These are phyloP conservation scores for Platypus cylindrus DNA, from an alignment of 2,888 invertebrate genomes.

Conservation along the genomic window DNA sequence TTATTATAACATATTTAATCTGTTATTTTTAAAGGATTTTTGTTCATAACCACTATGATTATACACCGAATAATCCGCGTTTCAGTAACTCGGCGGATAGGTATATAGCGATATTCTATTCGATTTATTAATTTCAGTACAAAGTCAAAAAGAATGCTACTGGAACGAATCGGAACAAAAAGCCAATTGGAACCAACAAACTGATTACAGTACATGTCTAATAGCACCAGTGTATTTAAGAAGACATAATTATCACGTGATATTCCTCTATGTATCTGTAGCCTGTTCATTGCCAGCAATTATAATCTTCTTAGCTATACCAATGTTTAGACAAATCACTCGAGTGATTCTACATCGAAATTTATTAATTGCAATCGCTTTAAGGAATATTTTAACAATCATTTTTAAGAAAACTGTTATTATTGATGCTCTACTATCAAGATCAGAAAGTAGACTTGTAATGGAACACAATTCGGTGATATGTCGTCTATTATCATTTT, in stretches of 20 bases:
- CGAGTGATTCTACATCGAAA: constrained; percentile 43
- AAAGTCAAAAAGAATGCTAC: constrained; percentile 44
- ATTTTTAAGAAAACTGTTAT: constrained; percentile 44
- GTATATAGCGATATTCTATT: constrained; percentile 1
- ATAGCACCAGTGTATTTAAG: constrained; percentile 40
- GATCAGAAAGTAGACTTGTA: constrained; percentile 32
- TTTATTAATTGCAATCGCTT: constrained; percentile 43
- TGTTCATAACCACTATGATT: no score
- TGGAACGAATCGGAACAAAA: constrained; percentile 31
- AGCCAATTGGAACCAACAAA: constrained; percentile 41
- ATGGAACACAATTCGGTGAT: constrained; percentile 40
- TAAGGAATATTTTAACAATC: constrained; percentile 45
- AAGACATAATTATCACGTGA: constrained; percentile 43
- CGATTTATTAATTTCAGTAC: constrained; percentile 37
- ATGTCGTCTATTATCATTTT: constrained; percentile 42
- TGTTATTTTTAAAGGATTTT: no score
- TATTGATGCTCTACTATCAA: constrained; percentile 41
- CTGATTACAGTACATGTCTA: constrained; percentile 46
- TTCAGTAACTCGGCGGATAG: no score
- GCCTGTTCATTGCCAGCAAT: constrained; percentile 44
- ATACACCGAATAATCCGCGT: no score
- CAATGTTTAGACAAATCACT: constrained; percentile 38
- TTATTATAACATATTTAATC: no score
- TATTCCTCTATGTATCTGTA: constrained; percentile 40
- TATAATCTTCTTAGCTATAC: constrained; percentile 43